Percentiles rank a stretch among this genome's conserved stretches.
Conservation (phyloP, 1,140 invertebrate genomes). For the Trichoplusia ni region DNA sequence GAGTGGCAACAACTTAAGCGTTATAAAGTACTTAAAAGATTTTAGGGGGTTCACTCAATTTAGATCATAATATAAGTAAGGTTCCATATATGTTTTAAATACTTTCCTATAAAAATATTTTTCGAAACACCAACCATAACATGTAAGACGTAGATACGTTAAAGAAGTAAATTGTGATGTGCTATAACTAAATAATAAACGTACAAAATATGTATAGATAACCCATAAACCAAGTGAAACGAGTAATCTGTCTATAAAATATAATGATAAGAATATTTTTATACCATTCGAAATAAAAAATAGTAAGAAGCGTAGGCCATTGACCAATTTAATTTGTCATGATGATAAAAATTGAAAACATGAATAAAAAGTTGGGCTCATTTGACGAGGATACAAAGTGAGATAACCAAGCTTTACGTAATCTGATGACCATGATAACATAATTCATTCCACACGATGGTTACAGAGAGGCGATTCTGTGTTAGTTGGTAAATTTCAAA, state of each 20-base stretch:
- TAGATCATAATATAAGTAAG: slow-evolving; percentile 31
- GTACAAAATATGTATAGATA: slow-evolving; percentile 74
- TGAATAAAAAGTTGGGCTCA: not conserved
- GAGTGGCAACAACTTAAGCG: slow-evolving; percentile 52
- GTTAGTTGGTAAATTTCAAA: slow-evolving; percentile 49
- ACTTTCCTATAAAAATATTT: slow-evolving; percentile 36
- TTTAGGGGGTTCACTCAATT: slow-evolving; percentile 43
- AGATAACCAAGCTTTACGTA: slow-evolving; percentile 55
- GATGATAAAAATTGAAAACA: slow-evolving; percentile 10
- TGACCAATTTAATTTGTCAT: slow-evolving; percentile 55
- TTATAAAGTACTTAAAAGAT: slow-evolving; percentile 59
- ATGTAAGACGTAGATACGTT: slow-evolving; percentile 53
- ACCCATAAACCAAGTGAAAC: slow-evolving; percentile 65
- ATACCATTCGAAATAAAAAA: slow-evolving; percentile 69
- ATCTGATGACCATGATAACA: slow-evolving; percentile 53
- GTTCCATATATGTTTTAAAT: slow-evolving; percentile 21
- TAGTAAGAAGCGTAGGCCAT: slow-evolving; percentile 63
- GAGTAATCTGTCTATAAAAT: slow-evolving; percentile 59
- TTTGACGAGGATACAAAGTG: slow-evolving; percentile 17
- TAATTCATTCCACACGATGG: slow-evolving; percentile 67
- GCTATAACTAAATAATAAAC: slow-evolving; percentile 72
- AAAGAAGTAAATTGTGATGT: slow-evolving; percentile 55
- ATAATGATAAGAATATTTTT: slow-evolving; percentile 73
- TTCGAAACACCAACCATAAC: slow-evolving; percentile 55
- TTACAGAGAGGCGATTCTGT: slow-evolving; percentile 47